Base-by-base conservation (phyloP, 2,113 vertebrate species). In the Forbesichthys papilliferus region DNA sequence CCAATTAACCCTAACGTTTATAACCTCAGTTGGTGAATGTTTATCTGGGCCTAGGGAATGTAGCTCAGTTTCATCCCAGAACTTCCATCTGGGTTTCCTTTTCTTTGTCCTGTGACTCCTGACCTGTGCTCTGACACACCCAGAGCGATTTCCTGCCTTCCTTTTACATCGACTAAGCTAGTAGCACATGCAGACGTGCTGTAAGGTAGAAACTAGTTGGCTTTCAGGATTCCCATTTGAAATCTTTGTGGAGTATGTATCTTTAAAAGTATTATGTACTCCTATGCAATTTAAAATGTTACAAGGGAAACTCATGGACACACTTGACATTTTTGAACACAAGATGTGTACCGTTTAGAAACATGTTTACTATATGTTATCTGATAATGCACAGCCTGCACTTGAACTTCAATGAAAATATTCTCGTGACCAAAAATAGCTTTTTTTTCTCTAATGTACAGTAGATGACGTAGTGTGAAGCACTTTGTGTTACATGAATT, bases 21-120 rank as follows among this genome's bases (percentile, higher is more conserved):
- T 73, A 79, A 78, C 66, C 77, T 71, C 70, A 61, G 49, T 61
- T 68, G 77, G 78, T 73, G 60, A 83, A 78, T 88, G 83, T 91
- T 90, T 88, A 67, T 88, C 75, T 89, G 58, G 66, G 77, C 73
- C 76, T 87, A 65, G 79, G 82, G 86, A 90, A 88, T 81, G 79
- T 72, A 67, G 76, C 81, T 87, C 80, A 77, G 77, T 87, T 86
- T 88, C 81, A 86, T 85, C 67, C 58, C 72, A 74, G 77, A 68
- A 79, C 81, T 82, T 89, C 84, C 89, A 91, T 87, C 85, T 89
- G 86, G 67, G 86, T 81, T 89, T 91, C 88, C 86, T 87, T 84
- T 86, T 68, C 74, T 89, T 91, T 89, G 86, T 89, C 86, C 88
- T 78, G 81, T 84, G 88, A 88, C 87, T 88, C 81, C 87, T 88